Conservation (phyloP, 2,888 invertebrate species). For the Synanthedon vespiformis region DNA sequence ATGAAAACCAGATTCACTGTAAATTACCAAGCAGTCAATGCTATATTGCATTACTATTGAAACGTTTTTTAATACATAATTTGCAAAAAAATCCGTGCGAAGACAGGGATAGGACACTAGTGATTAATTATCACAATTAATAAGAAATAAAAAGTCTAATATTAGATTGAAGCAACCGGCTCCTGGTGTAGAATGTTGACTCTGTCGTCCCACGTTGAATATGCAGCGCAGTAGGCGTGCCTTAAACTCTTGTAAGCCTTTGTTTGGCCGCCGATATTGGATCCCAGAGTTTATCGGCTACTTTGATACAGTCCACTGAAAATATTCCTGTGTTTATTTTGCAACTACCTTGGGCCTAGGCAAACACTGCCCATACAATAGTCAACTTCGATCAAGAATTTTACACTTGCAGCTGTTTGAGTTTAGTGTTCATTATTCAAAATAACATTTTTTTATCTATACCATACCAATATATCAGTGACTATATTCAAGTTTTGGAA, state of each 20-base stretch:
- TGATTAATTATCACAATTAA: neutral
- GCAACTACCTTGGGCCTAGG: neutral
- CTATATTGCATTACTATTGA: too few species aligned
- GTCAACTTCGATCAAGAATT: neutral
- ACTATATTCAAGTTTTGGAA: too few species aligned
- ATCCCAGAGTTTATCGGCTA: conserved; percentile 45
- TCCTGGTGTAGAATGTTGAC: conserved; percentile 30
- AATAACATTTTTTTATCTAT: too few species aligned
- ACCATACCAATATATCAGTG: too few species aligned
- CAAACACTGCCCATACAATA: neutral
- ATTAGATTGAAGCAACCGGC: conserved; percentile 1
- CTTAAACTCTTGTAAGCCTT: conserved; percentile 67
- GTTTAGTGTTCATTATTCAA: too few species aligned
- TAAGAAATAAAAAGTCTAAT: neutral
- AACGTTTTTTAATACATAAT: too few species aligned
- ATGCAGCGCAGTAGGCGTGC: conserved; percentile 59
- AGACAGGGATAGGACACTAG: neutral
- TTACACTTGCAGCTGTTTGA: neutral
- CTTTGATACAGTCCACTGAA: conserved; percentile 41
- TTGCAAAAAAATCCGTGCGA: too few species aligned
- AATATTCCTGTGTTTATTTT: conserved; percentile 16
- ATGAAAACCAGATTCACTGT: too few species aligned
- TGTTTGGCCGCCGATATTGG: conserved; percentile 62
- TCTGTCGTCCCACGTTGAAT: conserved; percentile 51
- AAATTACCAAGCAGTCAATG: neutral